phyloP scores from a whole-genome alignment of 2,888 invertebrate species.

The Oxycera nigricornis region DNA sequence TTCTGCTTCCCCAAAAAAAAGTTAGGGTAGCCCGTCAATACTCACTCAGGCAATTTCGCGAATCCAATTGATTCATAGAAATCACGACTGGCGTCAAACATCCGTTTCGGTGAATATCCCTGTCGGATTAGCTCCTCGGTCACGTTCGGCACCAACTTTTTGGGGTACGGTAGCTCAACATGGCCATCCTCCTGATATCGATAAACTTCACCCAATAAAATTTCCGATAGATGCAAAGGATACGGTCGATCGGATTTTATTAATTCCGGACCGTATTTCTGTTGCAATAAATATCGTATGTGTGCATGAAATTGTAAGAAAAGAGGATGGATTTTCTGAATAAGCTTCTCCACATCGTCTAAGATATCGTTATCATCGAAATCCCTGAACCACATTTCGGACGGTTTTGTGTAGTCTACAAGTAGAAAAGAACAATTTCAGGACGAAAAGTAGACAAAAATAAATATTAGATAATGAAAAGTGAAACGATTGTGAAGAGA shows the following conservation, averaged over 20 bases:
- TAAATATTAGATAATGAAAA: background rate
- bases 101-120: conserved; percentile 74
- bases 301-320: conserved; percentile 58
- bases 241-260: conserved; percentile 52
- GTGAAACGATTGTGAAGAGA: background rate
- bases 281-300: conserved; percentile 54
- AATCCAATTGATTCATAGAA: conserved; percentile 84
- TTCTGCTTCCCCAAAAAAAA: too few relatives aligned
- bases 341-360: conserved; percentile 51
- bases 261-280: conserved; percentile 52
- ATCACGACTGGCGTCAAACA: conserved; percentile 82
- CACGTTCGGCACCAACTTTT: conserved; percentile 72
- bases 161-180: conserved; percentile 70
- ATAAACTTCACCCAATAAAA: conserved; percentile 57
- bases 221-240: conserved; percentile 58
- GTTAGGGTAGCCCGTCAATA: too few relatives aligned
- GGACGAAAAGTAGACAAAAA: background rate
- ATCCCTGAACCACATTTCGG: conserved; percentile 73
- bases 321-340: conserved; percentile 53
- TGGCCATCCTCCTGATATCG: conserved; percentile 64
- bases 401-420: conserved; percentile 69
- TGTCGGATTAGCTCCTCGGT: conserved; percentile 74
- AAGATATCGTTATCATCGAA: conserved; percentile 65
- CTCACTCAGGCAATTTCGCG: conserved; percentile 70
- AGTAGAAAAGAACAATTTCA: conserved; percentile 22